Evolutionary conservation across 2,797 vertebrate genomes (phyloP), one percentile per base, ranked within the genome.

Genomic region (Aratinga solstitialis): DNA sequence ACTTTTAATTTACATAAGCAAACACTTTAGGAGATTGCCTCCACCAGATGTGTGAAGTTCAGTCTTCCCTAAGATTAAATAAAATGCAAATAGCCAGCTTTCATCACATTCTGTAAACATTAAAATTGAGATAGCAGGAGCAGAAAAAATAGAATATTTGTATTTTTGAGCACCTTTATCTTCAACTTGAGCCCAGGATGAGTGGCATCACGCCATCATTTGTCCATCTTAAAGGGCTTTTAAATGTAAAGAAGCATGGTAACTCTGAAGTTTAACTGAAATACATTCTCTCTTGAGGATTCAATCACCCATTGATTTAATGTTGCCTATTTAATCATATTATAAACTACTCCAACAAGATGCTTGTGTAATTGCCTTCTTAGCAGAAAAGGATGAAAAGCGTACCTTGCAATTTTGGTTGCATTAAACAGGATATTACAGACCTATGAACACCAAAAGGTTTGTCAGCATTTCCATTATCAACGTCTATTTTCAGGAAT

Each of bases 271-370:
- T 94, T 91, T 93, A 92, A 79, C 78, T 79, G 92, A 95, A 90
- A 87, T 93, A 43, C 53, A 59, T 85, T 89, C 38, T 86, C 90
- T 95, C 91, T 88, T 88, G 95, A 87, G 96, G 45, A 97, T 96
- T 97, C 94, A 94, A 81, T 97, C 92, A 90, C 82, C 78, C 89
- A 94, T 95, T 97, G 96, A 97, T 96, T 98, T 97, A 96, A 97
- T 91, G 92, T 97, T 95, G 86, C 88, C 93, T 94, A 29, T 97
- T 98, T 97, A 95, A 97, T 97, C 94, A 93, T 95, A 97, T 96
- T 97, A 96, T 92, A 96, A 97, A 97, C 87, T 96, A 95, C 84
- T 95, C 91, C 90, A 95, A 92, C 93, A 96, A 95, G 78, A 90
- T 58, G 71, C 76, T 81, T 94, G 58, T 74, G 74, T 96, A 97